Conservation (phyloP, 2,888 invertebrate genomes). For the Isotomurus palustris region DNA sequence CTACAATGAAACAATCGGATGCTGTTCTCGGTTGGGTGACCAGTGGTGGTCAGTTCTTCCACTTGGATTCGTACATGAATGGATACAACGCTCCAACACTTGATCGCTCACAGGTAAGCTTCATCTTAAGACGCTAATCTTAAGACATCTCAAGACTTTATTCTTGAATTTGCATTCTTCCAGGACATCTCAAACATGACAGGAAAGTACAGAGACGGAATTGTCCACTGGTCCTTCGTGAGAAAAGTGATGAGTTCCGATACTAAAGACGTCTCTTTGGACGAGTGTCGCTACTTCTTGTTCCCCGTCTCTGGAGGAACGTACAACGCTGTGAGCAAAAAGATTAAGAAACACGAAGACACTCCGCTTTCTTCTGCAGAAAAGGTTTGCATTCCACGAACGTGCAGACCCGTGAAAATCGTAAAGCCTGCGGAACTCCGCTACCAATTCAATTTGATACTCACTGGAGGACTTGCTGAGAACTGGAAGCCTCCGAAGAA, state of each 20-base stretch:
- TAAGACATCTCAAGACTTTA: not conserved
- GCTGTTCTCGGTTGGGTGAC: constrained; percentile 86
- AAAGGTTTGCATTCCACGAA: constrained; percentile 67
- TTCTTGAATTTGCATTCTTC: not conserved
- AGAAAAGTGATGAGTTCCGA: constrained; percentile 73
- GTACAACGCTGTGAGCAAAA: constrained; percentile 77
- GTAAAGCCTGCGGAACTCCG: constrained; percentile 53
- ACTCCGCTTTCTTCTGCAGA: constrained; percentile 68
- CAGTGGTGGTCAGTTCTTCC: constrained; percentile 67
- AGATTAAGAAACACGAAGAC: constrained; percentile 72
- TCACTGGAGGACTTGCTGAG: constrained; percentile 64
- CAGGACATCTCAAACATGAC: constrained; percentile 69
- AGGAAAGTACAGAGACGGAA: constrained; percentile 68
- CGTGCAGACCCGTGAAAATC: constrained; percentile 31
- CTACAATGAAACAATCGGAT: constrained; percentile 60
- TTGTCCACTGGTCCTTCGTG: constrained; percentile 71
- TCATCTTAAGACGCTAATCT: not conserved
- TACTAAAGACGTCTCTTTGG: constrained; percentile 42
- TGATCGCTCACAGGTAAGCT: constrained; percentile 45
- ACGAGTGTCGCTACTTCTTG: constrained; percentile 72
- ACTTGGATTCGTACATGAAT: constrained; percentile 83
- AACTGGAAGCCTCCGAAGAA: constrained; percentile 69
- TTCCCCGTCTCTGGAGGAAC: constrained; percentile 78
- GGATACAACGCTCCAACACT: constrained; percentile 60
- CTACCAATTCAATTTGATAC: constrained; percentile 40